phyloP scores from a whole-genome alignment of 2,113 vertebrate species.

The Hemibagrus wyckioides region DNA sequence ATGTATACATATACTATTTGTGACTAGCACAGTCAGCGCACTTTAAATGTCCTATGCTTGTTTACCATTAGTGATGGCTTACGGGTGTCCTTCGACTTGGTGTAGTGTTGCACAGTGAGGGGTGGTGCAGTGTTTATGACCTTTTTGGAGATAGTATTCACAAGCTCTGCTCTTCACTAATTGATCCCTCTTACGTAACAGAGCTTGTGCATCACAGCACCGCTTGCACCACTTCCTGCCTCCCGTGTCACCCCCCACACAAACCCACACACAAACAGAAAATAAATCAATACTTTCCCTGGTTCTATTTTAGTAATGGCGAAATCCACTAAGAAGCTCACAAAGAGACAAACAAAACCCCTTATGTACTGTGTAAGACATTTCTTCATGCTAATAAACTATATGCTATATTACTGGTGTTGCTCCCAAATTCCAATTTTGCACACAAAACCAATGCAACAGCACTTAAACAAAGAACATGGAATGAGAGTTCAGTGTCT shows the following conservation, averaged over 20 bases:
- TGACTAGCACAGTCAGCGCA: not conserved
- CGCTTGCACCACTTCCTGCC: not conserved
- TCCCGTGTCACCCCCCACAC: not conserved
- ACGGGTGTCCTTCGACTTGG: not conserved
- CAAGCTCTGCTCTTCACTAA: conserved; percentile 54
- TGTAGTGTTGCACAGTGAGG: conserved; percentile 34
- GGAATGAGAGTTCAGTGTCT: too few species aligned
- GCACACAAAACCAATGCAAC: not conserved
- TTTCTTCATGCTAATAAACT: not conserved
- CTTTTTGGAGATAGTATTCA: conserved; percentile 29
- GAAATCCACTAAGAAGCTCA: conserved; percentile 17
- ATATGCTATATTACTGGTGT: not conserved
- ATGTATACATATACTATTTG: not conserved
- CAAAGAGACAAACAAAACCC: conserved; percentile 18
- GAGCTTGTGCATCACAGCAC: conserved; percentile 11
- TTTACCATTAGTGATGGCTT: not conserved
- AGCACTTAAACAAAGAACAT: not conserved
- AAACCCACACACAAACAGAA: conserved; percentile 19
- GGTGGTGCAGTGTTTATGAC: conserved; percentile 35
- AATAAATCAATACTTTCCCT: conserved; percentile 21
- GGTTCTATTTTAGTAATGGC: conserved; percentile 8
- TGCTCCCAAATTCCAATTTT: not conserved
- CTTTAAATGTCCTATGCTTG: not conserved
- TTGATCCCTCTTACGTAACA: conserved; percentile 63
- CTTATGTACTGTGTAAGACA: too few species aligned